These are phyloP conservation scores for Congeria kusceri DNA, from an alignment of 2,888 invertebrate genomes.

Conservation along the genomic window DNA sequence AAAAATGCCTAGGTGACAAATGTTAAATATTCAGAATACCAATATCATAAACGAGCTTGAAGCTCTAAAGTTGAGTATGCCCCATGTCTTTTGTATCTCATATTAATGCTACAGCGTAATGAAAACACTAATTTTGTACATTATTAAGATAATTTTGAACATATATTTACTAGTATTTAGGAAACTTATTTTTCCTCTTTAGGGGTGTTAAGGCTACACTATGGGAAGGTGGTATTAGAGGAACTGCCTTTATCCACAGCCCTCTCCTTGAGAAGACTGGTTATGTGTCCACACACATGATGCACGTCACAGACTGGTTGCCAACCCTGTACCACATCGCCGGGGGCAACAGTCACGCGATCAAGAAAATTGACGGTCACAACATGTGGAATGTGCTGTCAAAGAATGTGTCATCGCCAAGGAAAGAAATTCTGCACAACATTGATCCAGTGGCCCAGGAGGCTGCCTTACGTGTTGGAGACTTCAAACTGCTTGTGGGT, in stretches of 20 bases:
- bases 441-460: slow-evolving; percentile 72
- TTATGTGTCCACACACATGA: slow-evolving; percentile 89
- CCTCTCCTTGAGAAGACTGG: slow-evolving; percentile 88
- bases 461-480: slow-evolving; percentile 72
- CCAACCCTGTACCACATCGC: slow-evolving; percentile 93
- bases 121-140: no score
- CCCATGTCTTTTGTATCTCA: no score
- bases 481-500: slow-evolving; percentile 78
- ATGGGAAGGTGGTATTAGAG: slow-evolving; percentile 92
- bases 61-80: no score
- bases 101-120: no score
- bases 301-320: slow-evolving; percentile 95
- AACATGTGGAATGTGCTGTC: slow-evolving; percentile 91
- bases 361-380: slow-evolving; percentile 88
- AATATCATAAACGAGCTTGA: no score
- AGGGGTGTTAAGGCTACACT: slow-evolving; percentile 83
- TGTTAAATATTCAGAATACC: no score
- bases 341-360: slow-evolving; percentile 84
- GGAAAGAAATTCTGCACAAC: slow-evolving; percentile 87
- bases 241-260: slow-evolving; percentile 92
- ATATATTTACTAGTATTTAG: no score
- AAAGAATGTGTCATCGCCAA: slow-evolving; percentile 87
- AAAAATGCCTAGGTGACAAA: no score
- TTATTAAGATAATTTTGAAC: no score
- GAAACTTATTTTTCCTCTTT: no score